Conservation (phyloP, 2,113 vertebrate genomes). For the Anguilla rostrata region DNA sequence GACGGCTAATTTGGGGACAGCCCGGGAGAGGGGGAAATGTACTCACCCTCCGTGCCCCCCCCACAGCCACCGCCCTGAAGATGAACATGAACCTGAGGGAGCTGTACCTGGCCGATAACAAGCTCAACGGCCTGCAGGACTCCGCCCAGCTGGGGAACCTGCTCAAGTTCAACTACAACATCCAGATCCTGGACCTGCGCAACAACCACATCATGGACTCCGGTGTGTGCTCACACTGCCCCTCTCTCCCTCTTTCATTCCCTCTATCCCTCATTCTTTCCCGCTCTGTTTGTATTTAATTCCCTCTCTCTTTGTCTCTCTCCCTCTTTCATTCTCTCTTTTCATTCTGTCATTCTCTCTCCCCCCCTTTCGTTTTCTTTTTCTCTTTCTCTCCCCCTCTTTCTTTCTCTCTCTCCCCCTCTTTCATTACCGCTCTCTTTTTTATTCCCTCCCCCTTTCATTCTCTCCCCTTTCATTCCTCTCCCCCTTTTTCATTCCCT, state of each 20-base stretch:
- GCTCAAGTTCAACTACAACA: constrained; percentile 91
- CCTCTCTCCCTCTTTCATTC: not conserved
- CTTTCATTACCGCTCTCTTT: not conserved
- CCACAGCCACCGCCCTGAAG: constrained; percentile 89
- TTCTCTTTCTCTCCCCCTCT: not conserved
- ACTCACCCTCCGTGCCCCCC: not conserved
- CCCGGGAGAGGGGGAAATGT: not conserved
- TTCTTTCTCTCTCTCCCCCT: not conserved
- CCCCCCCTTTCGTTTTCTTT: not conserved
- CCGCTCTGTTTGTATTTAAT: not conserved
- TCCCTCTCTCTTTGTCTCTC: not conserved
- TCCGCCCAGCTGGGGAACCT: constrained; percentile 90
- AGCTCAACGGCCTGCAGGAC: constrained; percentile 90
- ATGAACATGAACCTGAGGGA: constrained; percentile 93
- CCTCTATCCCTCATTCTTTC: not conserved
- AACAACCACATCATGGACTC: constrained; percentile 94
- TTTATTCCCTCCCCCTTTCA: too few relatives aligned
- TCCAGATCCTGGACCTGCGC: constrained; percentile 89
- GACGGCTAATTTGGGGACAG: not conserved
- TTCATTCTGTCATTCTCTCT: not conserved
- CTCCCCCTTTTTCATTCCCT: not conserved
- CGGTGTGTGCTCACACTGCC: constrained; percentile 60
- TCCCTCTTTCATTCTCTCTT: not conserved
- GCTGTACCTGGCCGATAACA: constrained; percentile 91
- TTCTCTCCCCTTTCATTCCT: not conserved